These are phyloP conservation scores for Limnephilus marmoratus DNA, from an alignment of 2,888 invertebrate species.

Conservation along the genomic window DNA sequence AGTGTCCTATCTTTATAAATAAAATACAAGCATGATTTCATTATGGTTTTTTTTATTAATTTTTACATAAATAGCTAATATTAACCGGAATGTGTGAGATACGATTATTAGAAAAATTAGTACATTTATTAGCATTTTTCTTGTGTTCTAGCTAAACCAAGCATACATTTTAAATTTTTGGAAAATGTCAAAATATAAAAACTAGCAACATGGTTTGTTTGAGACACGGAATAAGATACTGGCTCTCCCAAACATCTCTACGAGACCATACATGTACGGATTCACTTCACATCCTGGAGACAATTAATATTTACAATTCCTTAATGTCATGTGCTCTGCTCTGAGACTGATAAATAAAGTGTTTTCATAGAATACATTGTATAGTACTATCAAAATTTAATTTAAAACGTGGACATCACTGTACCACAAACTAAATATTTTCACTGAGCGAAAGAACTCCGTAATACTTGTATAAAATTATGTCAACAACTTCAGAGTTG, in stretches of 20 bases:
- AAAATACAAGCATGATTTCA: not conserved
- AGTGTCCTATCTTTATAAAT: not conserved
- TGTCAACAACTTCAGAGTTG: constrained; percentile 45
- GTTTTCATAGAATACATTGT: constrained; percentile 29
- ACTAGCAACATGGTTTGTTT: constrained; percentile 9
- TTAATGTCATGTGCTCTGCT: constrained; percentile 39
- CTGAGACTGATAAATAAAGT: constrained; percentile 47
- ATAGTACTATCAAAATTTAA: not conserved
- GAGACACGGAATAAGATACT: constrained; percentile 17
- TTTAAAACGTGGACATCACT: not conserved
- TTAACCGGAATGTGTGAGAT: constrained; percentile 44
- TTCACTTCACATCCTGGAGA: not conserved
- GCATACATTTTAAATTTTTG: not conserved
- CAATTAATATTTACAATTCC: constrained; percentile 41
- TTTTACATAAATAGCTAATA: constrained; percentile 36
- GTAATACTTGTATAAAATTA: constrained; percentile 44
- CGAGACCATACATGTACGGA: not conserved
- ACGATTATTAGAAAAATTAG: constrained; percentile 29
- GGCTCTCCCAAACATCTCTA: constrained; percentile 19
- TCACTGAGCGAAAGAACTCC: not conserved
- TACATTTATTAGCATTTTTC: constrained; percentile 37
- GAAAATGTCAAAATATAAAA: constrained; percentile 28
- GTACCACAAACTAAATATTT: constrained; percentile 18
- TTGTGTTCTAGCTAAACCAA: constrained; percentile 15
- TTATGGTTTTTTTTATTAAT: constrained; percentile 32